Conservation (phyloP, 92 coral and sea anemone genomes). For the Phenganax stokvisi region DNA sequence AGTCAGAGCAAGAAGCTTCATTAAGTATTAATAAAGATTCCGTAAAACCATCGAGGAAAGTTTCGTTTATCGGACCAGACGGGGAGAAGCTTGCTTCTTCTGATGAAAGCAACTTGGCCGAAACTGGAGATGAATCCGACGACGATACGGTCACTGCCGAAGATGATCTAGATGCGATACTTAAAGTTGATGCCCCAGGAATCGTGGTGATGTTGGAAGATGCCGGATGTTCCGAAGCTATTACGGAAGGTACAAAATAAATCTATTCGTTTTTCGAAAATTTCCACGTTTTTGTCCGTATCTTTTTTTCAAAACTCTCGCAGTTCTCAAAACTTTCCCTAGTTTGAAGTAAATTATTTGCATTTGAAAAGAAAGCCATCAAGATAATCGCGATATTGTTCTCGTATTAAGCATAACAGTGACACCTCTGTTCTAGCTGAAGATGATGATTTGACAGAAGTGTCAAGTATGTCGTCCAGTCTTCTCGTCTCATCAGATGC, state of each 20-base stretch:
- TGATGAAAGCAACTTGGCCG: constrained; percentile 1
- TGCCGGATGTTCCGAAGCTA: neutral
- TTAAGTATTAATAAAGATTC: neutral
- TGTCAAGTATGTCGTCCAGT: constrained; percentile 18
- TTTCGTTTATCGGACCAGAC: constrained; percentile 31
- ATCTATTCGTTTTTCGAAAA: neutral
- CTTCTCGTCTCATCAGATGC: constrained; percentile 15
- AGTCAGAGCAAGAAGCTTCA: neutral
- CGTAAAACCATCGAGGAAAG: constrained; percentile 18
- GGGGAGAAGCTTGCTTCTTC: neutral
- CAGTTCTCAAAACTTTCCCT: too few species aligned
- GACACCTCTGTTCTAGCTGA: neutral
- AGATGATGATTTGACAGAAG: constrained; percentile 36
- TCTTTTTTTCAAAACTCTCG: too few species aligned
- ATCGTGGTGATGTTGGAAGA: neutral
- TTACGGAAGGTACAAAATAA: neutral
- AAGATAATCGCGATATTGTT: too few species aligned
- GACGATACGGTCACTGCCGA: constrained; percentile 9
- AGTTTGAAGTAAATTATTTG: too few species aligned
- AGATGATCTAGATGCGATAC: neutral
- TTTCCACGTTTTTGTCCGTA: too few species aligned
- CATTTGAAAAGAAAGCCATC: too few species aligned
- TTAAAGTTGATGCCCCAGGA: constrained; percentile 2
- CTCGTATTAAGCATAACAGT: too few species aligned
- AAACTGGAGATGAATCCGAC: constrained; percentile 25